Percentiles rank a stretch among this genome's conserved stretches.
phyloP scores from a whole-genome alignment of 2,797 vertebrate genomes.

The Paramormyrops hopkinsi region DNA sequence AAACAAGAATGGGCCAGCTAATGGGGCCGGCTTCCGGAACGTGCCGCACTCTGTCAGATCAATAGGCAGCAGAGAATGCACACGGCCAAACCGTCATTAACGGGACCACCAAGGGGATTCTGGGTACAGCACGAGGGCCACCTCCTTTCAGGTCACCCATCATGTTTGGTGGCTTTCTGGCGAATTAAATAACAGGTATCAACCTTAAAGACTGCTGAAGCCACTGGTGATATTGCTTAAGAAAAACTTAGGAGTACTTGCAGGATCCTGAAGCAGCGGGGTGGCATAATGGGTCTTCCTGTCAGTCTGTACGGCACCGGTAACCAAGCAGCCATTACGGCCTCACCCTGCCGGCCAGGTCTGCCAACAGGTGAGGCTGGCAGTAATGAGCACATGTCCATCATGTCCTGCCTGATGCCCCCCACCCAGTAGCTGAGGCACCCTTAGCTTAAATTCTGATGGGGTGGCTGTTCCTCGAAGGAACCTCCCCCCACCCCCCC shows the following conservation, averaged over 20 bases:
- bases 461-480: not conserved
- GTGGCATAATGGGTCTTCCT: too few relatives aligned
- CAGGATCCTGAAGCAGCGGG: not conserved
- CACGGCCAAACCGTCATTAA: slow-evolving; percentile 55
- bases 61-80: slow-evolving; percentile 64
- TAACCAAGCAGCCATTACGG: not conserved
- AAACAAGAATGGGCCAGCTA: slow-evolving; percentile 69
- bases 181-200: slow-evolving; percentile 53
- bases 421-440: not conserved
- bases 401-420: not conserved
- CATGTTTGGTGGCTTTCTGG: slow-evolving; percentile 53
- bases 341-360: not conserved
- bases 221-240: slow-evolving; percentile 38
- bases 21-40: slow-evolving; percentile 68
- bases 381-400: not conserved
- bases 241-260: slow-evolving; percentile 26
- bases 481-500: slow-evolving; percentile 25
- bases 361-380: not conserved
- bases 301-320: not conserved
- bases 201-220: slow-evolving; percentile 34
- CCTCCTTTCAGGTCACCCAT: slow-evolving; percentile 54
- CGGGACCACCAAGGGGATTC: slow-evolving; percentile 59
- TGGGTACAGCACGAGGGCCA: slow-evolving; percentile 51
- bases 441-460: slow-evolving; percentile 26
- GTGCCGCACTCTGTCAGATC: slow-evolving; percentile 61